A percentile compares a stretch with the other conserved stretches of the same genome.
phyloP scores from a whole-genome alignment of 2,888 invertebrate species.

The Eupeodes luniger region DNA sequence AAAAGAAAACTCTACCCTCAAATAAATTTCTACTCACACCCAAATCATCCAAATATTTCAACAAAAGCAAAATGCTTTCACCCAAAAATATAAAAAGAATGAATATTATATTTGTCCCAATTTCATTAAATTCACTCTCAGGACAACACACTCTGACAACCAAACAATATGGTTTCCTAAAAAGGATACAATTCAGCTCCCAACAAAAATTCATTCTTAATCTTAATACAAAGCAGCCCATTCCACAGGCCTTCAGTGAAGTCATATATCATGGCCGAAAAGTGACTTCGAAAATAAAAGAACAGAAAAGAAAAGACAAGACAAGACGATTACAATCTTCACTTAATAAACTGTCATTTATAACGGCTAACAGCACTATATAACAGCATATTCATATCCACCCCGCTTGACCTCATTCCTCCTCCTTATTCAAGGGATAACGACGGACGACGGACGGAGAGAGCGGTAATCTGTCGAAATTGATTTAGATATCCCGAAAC shows the following conservation, averaged over 20 bases:
- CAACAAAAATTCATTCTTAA: constrained; percentile 16
- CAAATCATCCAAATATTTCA: not conserved
- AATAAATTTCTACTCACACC: not conserved
- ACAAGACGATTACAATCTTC: constrained; percentile 71
- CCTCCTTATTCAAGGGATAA: not conserved
- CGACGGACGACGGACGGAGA: not conserved
- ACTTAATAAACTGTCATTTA: constrained; percentile 75
- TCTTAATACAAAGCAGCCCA: constrained; percentile 10
- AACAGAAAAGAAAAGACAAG: constrained; percentile 1
- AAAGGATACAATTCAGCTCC: constrained; percentile 5
- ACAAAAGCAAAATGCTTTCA: constrained; percentile 16
- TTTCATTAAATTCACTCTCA: constrained; percentile 29
- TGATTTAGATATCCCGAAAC: constrained; percentile 65
- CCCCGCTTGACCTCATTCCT: constrained; percentile 65
- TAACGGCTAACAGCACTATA: constrained; percentile 63
- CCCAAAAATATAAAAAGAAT: not conserved
- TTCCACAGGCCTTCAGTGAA: not conserved
- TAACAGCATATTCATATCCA: constrained; percentile 45
- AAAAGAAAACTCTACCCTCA: not conserved
- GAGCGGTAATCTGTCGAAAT: constrained; percentile 71
- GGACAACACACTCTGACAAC: constrained; percentile 5
- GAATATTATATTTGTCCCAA: not conserved
- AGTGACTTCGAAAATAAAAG: constrained; percentile 40
- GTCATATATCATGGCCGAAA: constrained; percentile 60
- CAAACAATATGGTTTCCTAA: constrained; percentile 20